Percentiles rank a stretch among this genome's conserved stretches.
Evolutionary conservation across 1,140 invertebrate genomes (phyloP).

Genomic region (Arctopsyche grandis): DNA sequence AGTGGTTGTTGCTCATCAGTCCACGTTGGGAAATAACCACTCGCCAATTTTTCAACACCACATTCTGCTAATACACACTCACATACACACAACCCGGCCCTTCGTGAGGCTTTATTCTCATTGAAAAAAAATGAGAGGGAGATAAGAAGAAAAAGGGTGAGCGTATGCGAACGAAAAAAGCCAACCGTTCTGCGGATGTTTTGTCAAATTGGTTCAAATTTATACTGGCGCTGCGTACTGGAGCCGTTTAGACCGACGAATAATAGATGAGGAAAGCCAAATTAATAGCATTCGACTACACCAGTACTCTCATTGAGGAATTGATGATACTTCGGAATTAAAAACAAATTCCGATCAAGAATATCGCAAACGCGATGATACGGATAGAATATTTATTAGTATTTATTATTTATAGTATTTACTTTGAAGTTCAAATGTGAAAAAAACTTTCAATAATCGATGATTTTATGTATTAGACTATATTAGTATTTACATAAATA

Average conservation of each 20-base stretch:
- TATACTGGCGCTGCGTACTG: not conserved
- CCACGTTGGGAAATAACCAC: conserved; percentile 9
- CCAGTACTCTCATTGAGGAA: not conserved
- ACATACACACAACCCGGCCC: not conserved
- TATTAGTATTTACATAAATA: no score
- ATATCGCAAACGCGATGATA: no score
- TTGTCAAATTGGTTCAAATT: conserved; percentile 18
- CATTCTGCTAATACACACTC: conserved; percentile 13
- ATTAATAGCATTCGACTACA: not conserved
- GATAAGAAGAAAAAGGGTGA: not conserved
- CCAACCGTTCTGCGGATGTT: not conserved
- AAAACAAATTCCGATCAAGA: not conserved
- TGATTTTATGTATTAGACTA: no score
- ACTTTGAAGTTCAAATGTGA: no score
- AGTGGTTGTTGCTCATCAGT: conserved; percentile 21
- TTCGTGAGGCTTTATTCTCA: not conserved
- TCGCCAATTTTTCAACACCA: conserved; percentile 24
- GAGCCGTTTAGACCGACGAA: not conserved
- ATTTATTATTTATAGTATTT: no score
- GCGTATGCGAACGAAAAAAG: not conserved
- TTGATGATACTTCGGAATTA: not conserved
- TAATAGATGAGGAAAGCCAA: not conserved
- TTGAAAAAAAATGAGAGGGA: not conserved
- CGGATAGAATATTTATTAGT: no score
- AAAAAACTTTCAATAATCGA: no score